phyloP scores from a whole-genome alignment of 2,113 vertebrate species.

The Isichthys henryi region DNA sequence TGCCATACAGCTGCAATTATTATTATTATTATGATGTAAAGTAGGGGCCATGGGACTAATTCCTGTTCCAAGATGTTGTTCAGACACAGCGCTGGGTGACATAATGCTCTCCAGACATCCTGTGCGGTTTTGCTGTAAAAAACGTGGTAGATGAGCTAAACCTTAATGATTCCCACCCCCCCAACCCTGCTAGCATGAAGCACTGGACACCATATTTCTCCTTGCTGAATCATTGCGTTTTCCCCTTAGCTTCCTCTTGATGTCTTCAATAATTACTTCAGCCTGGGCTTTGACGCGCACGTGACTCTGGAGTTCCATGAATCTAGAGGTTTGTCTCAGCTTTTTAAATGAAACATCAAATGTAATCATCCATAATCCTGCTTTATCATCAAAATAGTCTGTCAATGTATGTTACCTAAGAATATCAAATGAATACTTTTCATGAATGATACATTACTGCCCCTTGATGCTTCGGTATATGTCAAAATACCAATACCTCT shows the following conservation, averaged over 20 bases:
- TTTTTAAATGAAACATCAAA: neutral
- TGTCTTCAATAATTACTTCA: constrained; percentile 98
- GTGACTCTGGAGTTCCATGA: constrained; percentile 94
- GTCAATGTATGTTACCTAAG: neutral
- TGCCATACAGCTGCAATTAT: constrained; percentile 1
- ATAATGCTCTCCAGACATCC: constrained; percentile 1
- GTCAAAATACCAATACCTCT: neutral
- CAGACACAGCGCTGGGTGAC: neutral
- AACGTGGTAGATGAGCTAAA: neutral
- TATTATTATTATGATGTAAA: constrained; percentile 6
- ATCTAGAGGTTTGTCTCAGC: constrained; percentile 73
- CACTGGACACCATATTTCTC: neutral
- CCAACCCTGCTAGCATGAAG: neutral
- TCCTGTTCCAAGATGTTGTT: neutral
- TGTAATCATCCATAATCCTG: neutral
- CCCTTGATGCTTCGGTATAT: neutral
- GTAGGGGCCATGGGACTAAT: neutral
- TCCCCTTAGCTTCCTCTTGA: constrained; percentile 76
- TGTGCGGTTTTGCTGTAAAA: neutral
- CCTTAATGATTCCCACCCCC: neutral
- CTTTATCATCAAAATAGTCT: neutral
- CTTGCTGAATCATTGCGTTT: constrained; percentile 21
- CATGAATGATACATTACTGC: neutral
- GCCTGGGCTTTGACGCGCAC: constrained; percentile 88
- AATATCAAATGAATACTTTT: neutral